These are phyloP conservation scores for Syngnathus floridae DNA, from an alignment of 2,113 vertebrate genomes.

Conservation along the genomic window DNA sequence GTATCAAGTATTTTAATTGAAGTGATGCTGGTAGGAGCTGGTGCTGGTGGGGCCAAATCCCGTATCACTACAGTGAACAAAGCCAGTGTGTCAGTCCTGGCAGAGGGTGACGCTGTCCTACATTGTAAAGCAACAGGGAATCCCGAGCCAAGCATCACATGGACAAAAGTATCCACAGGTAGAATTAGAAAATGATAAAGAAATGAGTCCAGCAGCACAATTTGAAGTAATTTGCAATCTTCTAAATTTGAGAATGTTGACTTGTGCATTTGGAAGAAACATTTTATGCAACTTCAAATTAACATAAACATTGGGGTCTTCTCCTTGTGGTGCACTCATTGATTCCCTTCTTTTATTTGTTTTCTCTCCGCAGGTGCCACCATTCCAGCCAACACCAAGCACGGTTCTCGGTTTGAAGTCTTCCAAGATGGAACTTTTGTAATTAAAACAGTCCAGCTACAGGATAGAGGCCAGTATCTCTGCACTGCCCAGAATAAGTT, in stretches of 20 bases:
- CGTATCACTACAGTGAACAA: slow-evolving; percentile 57
- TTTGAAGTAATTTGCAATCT: background rate
- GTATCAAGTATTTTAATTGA: background rate
- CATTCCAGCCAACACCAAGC: slow-evolving; percentile 67
- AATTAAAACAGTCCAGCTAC: slow-evolving; percentile 69
- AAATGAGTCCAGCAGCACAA: no score
- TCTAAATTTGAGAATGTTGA: background rate
- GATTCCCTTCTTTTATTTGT: background rate
- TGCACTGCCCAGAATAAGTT: slow-evolving; percentile 69
- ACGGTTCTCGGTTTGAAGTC: slow-evolving; percentile 72
- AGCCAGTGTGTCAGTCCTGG: slow-evolving; percentile 62
- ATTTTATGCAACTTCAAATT: background rate
- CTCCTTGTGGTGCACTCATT: background rate
- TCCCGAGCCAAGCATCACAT: slow-evolving; percentile 64
- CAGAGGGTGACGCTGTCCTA: slow-evolving; percentile 67
- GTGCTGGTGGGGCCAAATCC: slow-evolving; percentile 52
- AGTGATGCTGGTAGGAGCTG: slow-evolving; percentile 27
- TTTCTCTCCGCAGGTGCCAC: slow-evolving; percentile 62
- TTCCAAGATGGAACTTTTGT: slow-evolving; percentile 73
- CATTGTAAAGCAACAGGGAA: slow-evolving; percentile 67
- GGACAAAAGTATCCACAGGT: slow-evolving; percentile 77
- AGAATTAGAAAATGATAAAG: background rate
- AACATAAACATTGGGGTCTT: background rate
- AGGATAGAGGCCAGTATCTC: slow-evolving; percentile 75
- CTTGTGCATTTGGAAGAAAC: background rate